A percentile compares a stretch with the other conserved stretches of the same genome.
Evolutionary conservation across 2,888 invertebrate genomes (phyloP).

Genomic region (Isotomurus palustris): DNA sequence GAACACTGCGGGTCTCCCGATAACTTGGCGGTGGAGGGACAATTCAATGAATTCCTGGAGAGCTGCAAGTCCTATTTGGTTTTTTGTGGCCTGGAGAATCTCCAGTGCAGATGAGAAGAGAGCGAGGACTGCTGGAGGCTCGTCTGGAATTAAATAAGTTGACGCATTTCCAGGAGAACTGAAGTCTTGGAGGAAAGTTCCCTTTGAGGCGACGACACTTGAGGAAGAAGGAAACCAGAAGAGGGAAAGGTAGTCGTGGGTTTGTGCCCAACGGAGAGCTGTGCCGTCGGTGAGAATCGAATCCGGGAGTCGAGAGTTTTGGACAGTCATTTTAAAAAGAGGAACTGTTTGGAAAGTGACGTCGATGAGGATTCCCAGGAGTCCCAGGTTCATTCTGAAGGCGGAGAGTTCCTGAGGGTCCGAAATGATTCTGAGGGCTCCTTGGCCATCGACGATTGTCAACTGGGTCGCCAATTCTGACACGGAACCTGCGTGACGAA

Average conservation of each 20-base stretch:
- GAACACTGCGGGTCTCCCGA: conserved; percentile 17
- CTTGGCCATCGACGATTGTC: conserved; percentile 17
- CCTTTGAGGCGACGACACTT: conserved; percentile 17
- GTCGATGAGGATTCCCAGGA: conserved; percentile 22
- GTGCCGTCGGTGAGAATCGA: conserved; percentile 9
- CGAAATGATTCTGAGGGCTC: conserved; percentile 11
- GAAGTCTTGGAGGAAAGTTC: not conserved
- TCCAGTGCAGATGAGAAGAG: not conserved
- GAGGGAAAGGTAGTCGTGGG: conserved; percentile 16
- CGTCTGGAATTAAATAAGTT: conserved; percentile 8
- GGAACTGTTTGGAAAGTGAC: conserved; percentile 12
- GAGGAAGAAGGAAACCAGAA: conserved; percentile 27
- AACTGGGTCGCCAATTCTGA: conserved; percentile 12
- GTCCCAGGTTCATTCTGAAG: conserved; percentile 17
- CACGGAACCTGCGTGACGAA: conserved; percentile 4
- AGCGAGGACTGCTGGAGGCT: not conserved
- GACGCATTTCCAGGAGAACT: conserved; percentile 9
- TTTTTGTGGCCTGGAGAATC: not conserved
- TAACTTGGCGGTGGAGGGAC: conserved; percentile 13
- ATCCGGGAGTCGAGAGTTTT: conserved; percentile 11
- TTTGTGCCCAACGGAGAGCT: not conserved
- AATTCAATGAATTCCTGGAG: conserved; percentile 14
- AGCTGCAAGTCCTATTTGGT: conserved; percentile 7
- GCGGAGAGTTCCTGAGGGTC: conserved; percentile 10
- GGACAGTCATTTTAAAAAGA: conserved; percentile 17